A percentile compares a stretch with the other conserved stretches of the same genome.
phyloP scores from a whole-genome alignment of 2,888 invertebrate genomes.

The Drosophila stalkeri region DNA sequence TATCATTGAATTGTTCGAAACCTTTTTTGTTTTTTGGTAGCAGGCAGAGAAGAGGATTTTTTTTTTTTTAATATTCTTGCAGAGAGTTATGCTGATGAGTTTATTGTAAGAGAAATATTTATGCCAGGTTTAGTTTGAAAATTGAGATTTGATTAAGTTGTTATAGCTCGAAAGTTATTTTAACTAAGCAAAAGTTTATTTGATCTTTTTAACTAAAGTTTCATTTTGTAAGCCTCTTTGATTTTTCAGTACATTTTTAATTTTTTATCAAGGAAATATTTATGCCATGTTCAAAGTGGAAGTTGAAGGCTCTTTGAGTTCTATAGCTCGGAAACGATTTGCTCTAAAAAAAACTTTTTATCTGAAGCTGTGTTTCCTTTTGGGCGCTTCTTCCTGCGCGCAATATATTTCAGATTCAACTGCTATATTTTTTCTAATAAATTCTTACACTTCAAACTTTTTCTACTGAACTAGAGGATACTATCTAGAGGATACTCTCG shows the following conservation, averaged over 20 bases:
- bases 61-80: conserved; percentile 2
- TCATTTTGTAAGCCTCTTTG: not conserved
- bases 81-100: not conserved
- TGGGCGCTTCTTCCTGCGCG: too few relatives aligned
- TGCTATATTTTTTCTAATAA: too few relatives aligned
- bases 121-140: not conserved
- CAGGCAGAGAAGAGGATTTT: not conserved
- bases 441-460: too few relatives aligned
- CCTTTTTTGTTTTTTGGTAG: conserved; percentile 3
- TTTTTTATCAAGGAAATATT: not conserved
- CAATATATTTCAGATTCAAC: too few relatives aligned
- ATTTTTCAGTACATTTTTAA: too few relatives aligned
- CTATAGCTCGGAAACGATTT: not conserved
- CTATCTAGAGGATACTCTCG: too few relatives aligned
- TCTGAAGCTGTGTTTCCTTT: too few relatives aligned
- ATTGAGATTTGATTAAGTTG: not conserved
- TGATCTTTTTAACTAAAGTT: not conserved
- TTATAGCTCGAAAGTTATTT: not conserved
- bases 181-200: not conserved
- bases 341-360: too few relatives aligned
- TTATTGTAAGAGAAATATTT: not conserved
- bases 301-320: not conserved
- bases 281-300: too few relatives aligned
- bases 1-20: conserved; percentile 52
- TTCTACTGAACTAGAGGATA: too few relatives aligned